Evolutionary conservation across 53 echinoderm and acorn worm genomes (phyloP), one percentile per base, ranked within the genome.

Genomic region (Temnopleurus reevesii): DNA sequence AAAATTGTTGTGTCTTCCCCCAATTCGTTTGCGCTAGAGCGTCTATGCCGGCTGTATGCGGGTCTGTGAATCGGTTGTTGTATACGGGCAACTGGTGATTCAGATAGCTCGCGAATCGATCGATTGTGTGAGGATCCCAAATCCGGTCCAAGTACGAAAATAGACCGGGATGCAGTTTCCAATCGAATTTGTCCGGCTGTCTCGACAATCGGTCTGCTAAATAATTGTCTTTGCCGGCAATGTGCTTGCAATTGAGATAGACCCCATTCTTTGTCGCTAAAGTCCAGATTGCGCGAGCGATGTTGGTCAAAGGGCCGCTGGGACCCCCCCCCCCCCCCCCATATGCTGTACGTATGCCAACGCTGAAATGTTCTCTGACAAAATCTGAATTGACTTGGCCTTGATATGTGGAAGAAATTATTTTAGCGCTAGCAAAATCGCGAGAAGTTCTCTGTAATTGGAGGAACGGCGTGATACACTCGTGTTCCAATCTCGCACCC

Each of bases 121-220:
- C 91, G 6, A 91, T 28, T 12, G 91, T 91, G 33, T 91, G 93
- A 31, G 82, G 89, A n/a, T 84, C 91, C 83, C 84, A 91, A 38
- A 51, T 89, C 46, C 47, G 58, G 89, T 89, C 89, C 30, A 88
- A 54, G 46, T 65, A 90, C 23, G 15, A 45, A 46, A 90, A 93
- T 19, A 91, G 55, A 17, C 7, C 12, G 10, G 57, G 45, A 53
- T 89, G 76, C 2, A 91, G 27, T 64, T 76, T 36, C 81, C 59
- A 59, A 21, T 93, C 91, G 91, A 59, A 86, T 4, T 85, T 25
- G 26, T 51, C 65, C n/a, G 58, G 46, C 18, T 65, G 91, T 1
- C 91, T 24, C 4, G 91, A 91, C 77, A 85, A 58, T 10, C 46
- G 29, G 33, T 91, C 91, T 18, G 86, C 91, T 45, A 41, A 9